These are phyloP conservation scores for Auanema sp. DNA, from an alignment of 2,888 invertebrate genomes.

Conservation along the genomic window DNA sequence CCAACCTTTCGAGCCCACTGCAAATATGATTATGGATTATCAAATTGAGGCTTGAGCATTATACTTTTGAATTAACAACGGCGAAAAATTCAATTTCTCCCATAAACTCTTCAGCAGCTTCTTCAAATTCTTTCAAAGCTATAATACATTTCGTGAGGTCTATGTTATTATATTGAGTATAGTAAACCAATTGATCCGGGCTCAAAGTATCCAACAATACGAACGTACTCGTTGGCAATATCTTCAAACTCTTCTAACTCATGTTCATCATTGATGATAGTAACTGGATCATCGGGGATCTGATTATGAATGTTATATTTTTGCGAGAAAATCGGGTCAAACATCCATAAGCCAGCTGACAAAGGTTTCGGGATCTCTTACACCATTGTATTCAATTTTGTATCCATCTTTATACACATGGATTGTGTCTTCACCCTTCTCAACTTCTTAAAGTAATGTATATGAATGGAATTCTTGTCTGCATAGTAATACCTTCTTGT, in stretches of 20 bases:
- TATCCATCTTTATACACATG: slow-evolving; percentile 64
- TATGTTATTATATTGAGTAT: neutral
- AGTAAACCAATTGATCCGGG: slow-evolving; percentile 60
- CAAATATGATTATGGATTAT: slow-evolving; percentile 14
- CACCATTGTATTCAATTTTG: slow-evolving; percentile 64
- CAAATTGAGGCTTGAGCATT: too few species aligned
- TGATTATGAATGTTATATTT: slow-evolving; percentile 22
- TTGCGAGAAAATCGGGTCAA: neutral
- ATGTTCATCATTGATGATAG: slow-evolving; percentile 64
- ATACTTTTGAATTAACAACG: slow-evolving; percentile 61
- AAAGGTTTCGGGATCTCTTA: slow-evolving; percentile 64
- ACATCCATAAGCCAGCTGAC: slow-evolving; percentile 65
- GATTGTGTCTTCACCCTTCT: slow-evolving; percentile 62
- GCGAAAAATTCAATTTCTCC: slow-evolving; percentile 64
- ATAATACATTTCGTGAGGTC: slow-evolving; percentile 16
- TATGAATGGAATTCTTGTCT: neutral
- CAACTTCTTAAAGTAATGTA: slow-evolving; percentile 51
- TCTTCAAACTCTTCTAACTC: slow-evolving; percentile 64
- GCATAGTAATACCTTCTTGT: slow-evolving; percentile 56
- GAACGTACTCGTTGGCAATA: slow-evolving; percentile 59
- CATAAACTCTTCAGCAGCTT: slow-evolving; percentile 65
- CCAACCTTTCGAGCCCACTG: slow-evolving; percentile 64
- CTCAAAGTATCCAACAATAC: slow-evolving; percentile 64
- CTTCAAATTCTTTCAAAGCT: slow-evolving; percentile 64
- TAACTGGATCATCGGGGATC: slow-evolving; percentile 64